Percentiles rank a stretch among this genome's conserved stretches.
These are phyloP conservation scores for Pentamera pediparva DNA, from an alignment of 53 echinoderm and acorn worm genomes.

Conservation along the genomic window DNA sequence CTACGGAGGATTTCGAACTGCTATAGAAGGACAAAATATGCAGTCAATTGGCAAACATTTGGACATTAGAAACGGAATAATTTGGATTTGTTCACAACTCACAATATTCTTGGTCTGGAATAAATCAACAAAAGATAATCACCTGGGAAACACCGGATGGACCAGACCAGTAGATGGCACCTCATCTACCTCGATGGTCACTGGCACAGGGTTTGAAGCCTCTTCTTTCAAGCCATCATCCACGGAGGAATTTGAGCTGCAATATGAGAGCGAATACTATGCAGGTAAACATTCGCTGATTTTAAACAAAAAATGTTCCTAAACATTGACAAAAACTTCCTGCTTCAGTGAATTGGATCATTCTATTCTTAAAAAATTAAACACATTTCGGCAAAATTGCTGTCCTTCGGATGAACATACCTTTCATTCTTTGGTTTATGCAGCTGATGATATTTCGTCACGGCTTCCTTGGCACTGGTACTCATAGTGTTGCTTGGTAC, in stretches of 20 bases:
- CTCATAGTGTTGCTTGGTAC: not conserved
- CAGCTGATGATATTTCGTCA: no score
- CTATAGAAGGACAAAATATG: not conserved
- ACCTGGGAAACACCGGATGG: not conserved
- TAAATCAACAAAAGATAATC: not conserved
- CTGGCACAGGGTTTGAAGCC: not conserved
- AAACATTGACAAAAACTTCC: not conserved
- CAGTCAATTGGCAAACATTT: not conserved
- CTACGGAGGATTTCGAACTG: not conserved
- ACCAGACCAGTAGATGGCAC: not conserved
- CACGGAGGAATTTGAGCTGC: not conserved
- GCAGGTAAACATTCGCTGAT: not conserved
- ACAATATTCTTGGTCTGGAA: not conserved
- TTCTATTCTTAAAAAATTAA: not conserved
- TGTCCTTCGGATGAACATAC: no score
- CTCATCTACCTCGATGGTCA: not conserved
- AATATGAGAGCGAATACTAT: not conserved
- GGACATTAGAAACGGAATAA: not conserved
- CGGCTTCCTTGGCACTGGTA: no score
- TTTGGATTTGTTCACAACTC: not conserved
- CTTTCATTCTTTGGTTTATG: no score
- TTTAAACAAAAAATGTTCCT: not conserved
- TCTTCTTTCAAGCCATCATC: not conserved
- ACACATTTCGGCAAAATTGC: not conserved
- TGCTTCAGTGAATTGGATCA: not conserved